Conservation (phyloP, 2,113 vertebrate species). For the Plestiodon gilberti region DNA sequence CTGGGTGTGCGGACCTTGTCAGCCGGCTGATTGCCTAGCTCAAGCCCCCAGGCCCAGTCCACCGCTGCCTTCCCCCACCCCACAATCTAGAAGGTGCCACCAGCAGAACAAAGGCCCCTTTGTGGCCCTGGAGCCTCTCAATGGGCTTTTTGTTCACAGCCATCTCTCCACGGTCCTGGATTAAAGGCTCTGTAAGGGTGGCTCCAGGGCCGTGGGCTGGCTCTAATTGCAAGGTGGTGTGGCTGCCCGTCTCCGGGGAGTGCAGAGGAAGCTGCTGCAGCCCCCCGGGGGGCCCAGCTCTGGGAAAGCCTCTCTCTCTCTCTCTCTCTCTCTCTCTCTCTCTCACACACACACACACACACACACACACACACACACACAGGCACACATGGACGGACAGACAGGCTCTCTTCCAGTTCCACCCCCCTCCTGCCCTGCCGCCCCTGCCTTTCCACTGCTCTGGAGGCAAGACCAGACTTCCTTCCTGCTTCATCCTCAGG, state of each 20-base stretch:
- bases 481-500: no score
- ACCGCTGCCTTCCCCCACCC: background rate
- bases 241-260: background rate
- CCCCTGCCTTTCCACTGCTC: no score
- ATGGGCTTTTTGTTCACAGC: background rate
- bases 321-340: no score
- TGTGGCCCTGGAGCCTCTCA: background rate
- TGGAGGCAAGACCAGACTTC: no score
- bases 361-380: no score
- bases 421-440: no score
- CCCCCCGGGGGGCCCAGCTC: no score
- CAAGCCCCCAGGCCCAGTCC: background rate
- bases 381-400: no score
- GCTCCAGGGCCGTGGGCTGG: background rate
- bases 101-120: background rate
- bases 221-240: background rate
- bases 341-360: no score
- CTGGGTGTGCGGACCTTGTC: fast-evolving
- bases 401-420: no score
- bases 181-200: background rate
- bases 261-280: background rate
- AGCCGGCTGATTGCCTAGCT: background rate
- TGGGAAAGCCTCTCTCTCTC: no score
- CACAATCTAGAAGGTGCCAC: background rate
- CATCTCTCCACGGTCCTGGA: background rate